Evolutionary conservation across 2,113 vertebrate genomes (phyloP), one percentile per base, ranked within the genome.

Genomic region (Istiophorus platypterus): DNA sequence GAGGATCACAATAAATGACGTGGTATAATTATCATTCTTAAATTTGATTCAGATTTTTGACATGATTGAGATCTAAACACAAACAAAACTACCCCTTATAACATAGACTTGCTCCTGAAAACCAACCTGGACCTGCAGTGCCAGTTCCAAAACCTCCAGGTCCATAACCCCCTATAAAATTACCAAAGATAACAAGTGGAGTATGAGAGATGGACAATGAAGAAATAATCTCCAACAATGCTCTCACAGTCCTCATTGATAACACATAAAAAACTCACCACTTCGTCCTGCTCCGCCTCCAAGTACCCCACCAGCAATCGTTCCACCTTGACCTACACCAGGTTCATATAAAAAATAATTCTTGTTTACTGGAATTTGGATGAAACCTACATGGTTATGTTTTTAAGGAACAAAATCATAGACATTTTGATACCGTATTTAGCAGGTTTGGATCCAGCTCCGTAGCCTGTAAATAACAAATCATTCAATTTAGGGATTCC

Each of bases 371-470:
- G 17, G 4, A 62, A 39, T 54, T 58, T 45, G 0, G 1, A 80
- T 26, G 1, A 52, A 49, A 47, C 0, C 26, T 52, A n/a, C 8
- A 64, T 22, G 6, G 37, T 78, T 0, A 45, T 52, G 15, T 59
- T 71, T 64, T 72, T 18, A 34, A 34, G 11, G 58, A 45, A 37
- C 15, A 74, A 59, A 64, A 22, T n/a, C 22, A 34, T 0, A 9
- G 2, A 62, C 1, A 41, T 41, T 78, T 26, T 56, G 4, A 72
- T 94, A 93, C 94, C 93, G 31, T 94, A 95, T 94, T 94, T 95
- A 84, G 91, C 85, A 88, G 89, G 84, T 89, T 95, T 94, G 61
- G 78, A 89, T 75, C 92, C 91, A 74, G 78, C 29, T 78, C 93
- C 91, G 86, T 93, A 93, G 34, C 92, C 94, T 94, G 63, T 17